phyloP scores from a whole-genome alignment of 2,888 invertebrate genomes.

The Hololepta plana region DNA sequence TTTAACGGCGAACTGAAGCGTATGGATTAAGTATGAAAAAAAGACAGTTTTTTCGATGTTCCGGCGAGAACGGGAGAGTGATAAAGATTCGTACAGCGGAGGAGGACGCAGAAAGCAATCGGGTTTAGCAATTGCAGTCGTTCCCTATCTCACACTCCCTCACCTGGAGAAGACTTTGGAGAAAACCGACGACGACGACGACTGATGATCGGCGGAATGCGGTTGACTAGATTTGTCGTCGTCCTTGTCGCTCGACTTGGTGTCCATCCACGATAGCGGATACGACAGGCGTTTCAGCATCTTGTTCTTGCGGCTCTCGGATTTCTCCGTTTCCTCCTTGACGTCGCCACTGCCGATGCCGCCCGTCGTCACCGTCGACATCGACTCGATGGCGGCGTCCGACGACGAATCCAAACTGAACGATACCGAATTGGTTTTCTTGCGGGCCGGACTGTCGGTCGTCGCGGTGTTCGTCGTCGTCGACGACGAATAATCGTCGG shows the following conservation, averaged over 20 bases:
- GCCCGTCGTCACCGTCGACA: conserved; percentile 16
- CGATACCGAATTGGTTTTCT: conserved; percentile 54
- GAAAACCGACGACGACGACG: conserved; percentile 45
- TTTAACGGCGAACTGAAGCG: conserved; percentile 68
- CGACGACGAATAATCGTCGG: no score
- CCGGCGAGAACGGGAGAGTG: conserved; percentile 1
- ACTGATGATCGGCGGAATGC: conserved; percentile 33
- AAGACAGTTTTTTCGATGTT: not conserved
- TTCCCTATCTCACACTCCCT: no score
- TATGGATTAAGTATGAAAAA: not conserved
- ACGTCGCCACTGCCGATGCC: conserved; percentile 22
- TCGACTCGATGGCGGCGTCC: conserved; percentile 11
- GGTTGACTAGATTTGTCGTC: conserved; percentile 31
- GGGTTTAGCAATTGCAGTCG: no score
- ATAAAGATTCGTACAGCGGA: not conserved
- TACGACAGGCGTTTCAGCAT: conserved; percentile 84
- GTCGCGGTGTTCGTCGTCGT: conserved; percentile 25
- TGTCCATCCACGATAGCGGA: conserved; percentile 84
- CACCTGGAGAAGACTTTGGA: conserved; percentile 86
- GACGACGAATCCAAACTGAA: conserved; percentile 48
- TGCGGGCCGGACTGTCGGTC: conserved; percentile 34
- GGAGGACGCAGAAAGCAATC: not conserved
- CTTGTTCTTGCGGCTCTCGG: conserved; percentile 60
- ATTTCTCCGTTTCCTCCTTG: conserved; percentile 37
- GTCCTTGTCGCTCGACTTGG: conserved; percentile 55